Conservation (phyloP, 1,140 invertebrate species). For the Apis cerana region DNA sequence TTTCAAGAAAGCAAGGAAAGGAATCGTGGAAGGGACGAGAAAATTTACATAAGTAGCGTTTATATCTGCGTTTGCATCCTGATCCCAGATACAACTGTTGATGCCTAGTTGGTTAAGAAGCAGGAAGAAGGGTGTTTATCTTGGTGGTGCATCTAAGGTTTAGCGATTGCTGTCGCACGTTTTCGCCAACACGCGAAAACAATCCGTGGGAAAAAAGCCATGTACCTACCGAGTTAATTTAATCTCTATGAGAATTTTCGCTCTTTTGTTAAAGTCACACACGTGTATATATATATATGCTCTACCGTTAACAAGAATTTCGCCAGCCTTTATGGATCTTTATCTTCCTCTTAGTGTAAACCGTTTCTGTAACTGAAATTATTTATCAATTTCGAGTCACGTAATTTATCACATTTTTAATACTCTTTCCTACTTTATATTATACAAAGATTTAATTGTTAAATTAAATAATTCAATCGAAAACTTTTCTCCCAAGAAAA, state of each 20-base stretch:
- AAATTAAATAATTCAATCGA: too few relatives aligned
- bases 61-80: constrained; percentile 31
- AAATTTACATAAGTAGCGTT: constrained; percentile 26
- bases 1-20: background rate
- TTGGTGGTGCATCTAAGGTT: constrained; percentile 27
- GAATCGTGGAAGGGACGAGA: background rate
- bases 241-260: constrained; percentile 56
- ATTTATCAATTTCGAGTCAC: background rate
- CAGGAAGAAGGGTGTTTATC: constrained; percentile 37
- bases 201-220: constrained; percentile 47
- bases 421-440: too few relatives aligned
- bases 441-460: too few relatives aligned
- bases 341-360: constrained; percentile 25
- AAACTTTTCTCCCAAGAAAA: too few relatives aligned
- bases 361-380: background rate
- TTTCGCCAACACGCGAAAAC: constrained; percentile 50
- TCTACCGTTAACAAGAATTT: constrained; percentile 14
- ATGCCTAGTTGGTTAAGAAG: constrained; percentile 24
- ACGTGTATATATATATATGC: background rate
- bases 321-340: constrained; percentile 19
- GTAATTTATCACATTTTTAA: too few relatives aligned
- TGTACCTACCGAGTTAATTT: constrained; percentile 29
- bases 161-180: constrained; percentile 40
- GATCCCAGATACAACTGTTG: constrained; percentile 12
- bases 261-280: constrained; percentile 46